These are phyloP conservation scores for Latheticus oryzae DNA, from an alignment of 2,888 invertebrate genomes.

Conservation along the genomic window DNA sequence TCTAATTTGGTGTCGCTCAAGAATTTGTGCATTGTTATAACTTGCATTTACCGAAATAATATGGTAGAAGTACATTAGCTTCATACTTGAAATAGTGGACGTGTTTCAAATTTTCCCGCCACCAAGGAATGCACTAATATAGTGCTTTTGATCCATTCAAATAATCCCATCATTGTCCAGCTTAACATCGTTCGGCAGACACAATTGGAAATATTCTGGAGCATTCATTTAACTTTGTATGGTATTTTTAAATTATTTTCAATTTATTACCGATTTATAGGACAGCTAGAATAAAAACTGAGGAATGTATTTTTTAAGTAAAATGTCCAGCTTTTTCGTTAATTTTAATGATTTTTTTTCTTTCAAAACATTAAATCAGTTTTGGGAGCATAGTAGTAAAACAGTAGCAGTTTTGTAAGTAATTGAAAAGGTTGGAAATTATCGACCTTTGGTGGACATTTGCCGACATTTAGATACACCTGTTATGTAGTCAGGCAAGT, in stretches of 20 bases:
- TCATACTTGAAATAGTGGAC: slow-evolving; percentile 50
- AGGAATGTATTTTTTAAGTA: too few species aligned
- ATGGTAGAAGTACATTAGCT: slow-evolving; percentile 31
- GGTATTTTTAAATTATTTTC: slow-evolving; percentile 26
- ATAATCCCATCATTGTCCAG: slow-evolving; percentile 39
- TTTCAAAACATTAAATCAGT: background rate
- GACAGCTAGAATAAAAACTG: too few species aligned
- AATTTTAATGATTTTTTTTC: slow-evolving; percentile 4
- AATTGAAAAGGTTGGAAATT: slow-evolving; percentile 36
- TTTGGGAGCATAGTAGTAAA: slow-evolving; percentile 18
- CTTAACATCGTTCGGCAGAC: slow-evolving; percentile 28
- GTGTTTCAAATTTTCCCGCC: slow-evolving; percentile 48
- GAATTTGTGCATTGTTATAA: too few species aligned
- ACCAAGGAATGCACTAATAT: slow-evolving; percentile 44
- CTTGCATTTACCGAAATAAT: slow-evolving; percentile 39
- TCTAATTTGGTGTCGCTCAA: too few species aligned
- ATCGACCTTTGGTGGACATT: slow-evolving; percentile 39
- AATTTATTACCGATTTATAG: slow-evolving; percentile 5
- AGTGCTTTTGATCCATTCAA: slow-evolving; percentile 33
- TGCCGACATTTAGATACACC: slow-evolving; percentile 43
- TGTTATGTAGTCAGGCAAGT: slow-evolving; percentile 41
- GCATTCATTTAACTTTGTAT: slow-evolving; percentile 9
- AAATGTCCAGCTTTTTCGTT: slow-evolving; percentile 2
- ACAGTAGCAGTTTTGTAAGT: slow-evolving; percentile 36
- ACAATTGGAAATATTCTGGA: slow-evolving; percentile 33